These are phyloP conservation scores for Rhinatrema bivittatum DNA, from an alignment of 2,797 vertebrate species.

Conservation along the genomic window DNA sequence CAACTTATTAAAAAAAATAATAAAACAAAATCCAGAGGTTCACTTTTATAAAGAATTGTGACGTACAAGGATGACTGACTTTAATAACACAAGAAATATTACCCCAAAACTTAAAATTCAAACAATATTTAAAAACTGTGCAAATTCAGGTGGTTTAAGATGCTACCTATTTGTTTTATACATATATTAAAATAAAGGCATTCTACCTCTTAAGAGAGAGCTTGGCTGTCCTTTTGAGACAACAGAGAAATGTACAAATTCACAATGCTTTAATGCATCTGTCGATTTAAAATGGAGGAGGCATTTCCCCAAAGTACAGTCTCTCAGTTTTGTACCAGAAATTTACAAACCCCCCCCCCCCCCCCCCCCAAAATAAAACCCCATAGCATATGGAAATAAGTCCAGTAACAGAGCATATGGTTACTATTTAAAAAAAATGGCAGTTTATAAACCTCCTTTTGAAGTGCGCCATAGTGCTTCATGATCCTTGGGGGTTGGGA, in stretches of 20 bases:
- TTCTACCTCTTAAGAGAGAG: slow-evolving; percentile 71
- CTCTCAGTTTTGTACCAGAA: slow-evolving; percentile 55
- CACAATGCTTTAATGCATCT: slow-evolving; percentile 80
- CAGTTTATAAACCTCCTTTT: slow-evolving; percentile 50
- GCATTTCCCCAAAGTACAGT: slow-evolving; percentile 64
- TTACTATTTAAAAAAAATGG: slow-evolving; percentile 68
- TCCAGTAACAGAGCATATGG: slow-evolving; percentile 53
- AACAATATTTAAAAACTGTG: slow-evolving; percentile 53
- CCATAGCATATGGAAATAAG: slow-evolving; percentile 60
- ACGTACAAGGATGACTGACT: slow-evolving; percentile 14
- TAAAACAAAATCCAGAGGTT: slow-evolving; percentile 27
- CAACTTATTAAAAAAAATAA: background rate
- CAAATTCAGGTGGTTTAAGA: slow-evolving; percentile 61
- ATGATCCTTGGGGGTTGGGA: slow-evolving; percentile 88
- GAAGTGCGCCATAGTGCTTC: slow-evolving; percentile 50
- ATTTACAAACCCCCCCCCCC: slow-evolving; percentile 63
- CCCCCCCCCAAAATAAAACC: slow-evolving; percentile 15
- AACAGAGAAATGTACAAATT: slow-evolving; percentile 85
- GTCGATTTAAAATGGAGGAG: slow-evolving; percentile 76
- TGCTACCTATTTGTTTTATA: slow-evolving; percentile 46
- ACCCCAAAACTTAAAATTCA: slow-evolving; percentile 27
- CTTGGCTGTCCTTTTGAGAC: slow-evolving; percentile 74
- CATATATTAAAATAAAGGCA: slow-evolving; percentile 64
- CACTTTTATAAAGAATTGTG: slow-evolving; percentile 12
- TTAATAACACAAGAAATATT: slow-evolving; percentile 8